Evolutionary conservation across 2,797 vertebrate genomes (phyloP), one percentile per base, ranked within the genome.

Genomic region (Tangara arthus): DNA sequence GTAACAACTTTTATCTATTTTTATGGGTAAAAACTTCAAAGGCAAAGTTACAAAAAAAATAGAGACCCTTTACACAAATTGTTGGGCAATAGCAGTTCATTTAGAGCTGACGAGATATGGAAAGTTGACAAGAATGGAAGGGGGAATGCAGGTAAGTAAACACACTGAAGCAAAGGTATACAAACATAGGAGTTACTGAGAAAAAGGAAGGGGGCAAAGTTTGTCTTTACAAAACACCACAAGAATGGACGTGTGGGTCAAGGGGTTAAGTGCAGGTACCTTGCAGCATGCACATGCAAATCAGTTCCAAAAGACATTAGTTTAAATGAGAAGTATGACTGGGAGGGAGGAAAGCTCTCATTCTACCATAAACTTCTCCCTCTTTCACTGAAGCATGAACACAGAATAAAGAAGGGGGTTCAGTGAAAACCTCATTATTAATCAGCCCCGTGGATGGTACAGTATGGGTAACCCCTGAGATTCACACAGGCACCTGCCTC

Each of bases 401-500:
- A 93, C 78, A 90, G 82, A 91, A 85, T 84, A 91, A 94, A 87
- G 91, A 60, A 89, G 75, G 71, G 56, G 86, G 88, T 47, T 89
- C 73, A 70, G 82, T 52, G 80, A 64, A 96, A 94, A 91, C 30
- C 82, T 92, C 93, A 73, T 95, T 96, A 96, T 96, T 97, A 96
- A 93, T 91, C 94, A 94, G 93, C 81, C 90, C 90, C 86, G 75
- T 82, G 89, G 93, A 95, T 52, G 89, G 82, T 84, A 85, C 75
- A 94, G 96, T 89, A 84, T 76, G 78, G 59, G 90, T 95, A 97
- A 96, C 95, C 96, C 88, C 92, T 42, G 85, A 95, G 96, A 97
- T 94, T 95, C 96, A 96, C 72, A 88, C 93, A 95, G 95, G 93
- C 96, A 97, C 95, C 95, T 97, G 96, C 93, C 95, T 97, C 95